phyloP scores from a whole-genome alignment of 2,113 vertebrate species.

The Osmerus mordax region DNA sequence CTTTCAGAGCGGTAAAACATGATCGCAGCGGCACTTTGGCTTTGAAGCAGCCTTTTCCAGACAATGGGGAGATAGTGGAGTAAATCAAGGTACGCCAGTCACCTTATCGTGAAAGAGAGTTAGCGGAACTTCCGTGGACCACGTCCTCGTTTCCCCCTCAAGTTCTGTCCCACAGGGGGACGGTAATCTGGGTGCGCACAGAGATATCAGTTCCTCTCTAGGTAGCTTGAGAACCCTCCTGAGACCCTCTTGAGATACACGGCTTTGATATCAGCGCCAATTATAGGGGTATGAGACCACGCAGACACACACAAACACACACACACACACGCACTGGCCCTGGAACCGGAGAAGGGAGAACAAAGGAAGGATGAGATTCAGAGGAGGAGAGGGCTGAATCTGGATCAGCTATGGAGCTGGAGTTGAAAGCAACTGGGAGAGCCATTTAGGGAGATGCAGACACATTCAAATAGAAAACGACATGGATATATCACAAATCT shows the following conservation, averaged over 20 bases:
- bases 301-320: constrained; percentile 21
- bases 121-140: constrained; percentile 59
- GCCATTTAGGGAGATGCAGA: too few relatives aligned
- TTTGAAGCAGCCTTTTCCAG: too few relatives aligned
- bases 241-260: constrained; percentile 69
- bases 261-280: constrained; percentile 74
- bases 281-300: constrained; percentile 57
- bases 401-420: constrained; percentile 53
- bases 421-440: constrained; percentile 40
- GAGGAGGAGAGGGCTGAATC: constrained; percentile 60
- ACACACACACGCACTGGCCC: constrained; percentile 7
- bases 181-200: constrained; percentile 66
- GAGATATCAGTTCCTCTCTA: constrained; percentile 65
- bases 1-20: too few relatives aligned
- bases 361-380: constrained; percentile 63
- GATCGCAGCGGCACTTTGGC: too few relatives aligned
- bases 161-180: constrained; percentile 57
- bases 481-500: constrained; percentile 30
- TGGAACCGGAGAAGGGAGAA: constrained; percentile 41
- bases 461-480: constrained; percentile 25
- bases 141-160: constrained; percentile 59
- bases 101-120: constrained; percentile 56
- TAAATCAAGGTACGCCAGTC: constrained; percentile 46
- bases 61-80: too few relatives aligned
- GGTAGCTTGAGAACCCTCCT: constrained; percentile 67